These are phyloP conservation scores for Pyrochroa serraticornis DNA, from an alignment of 2,888 invertebrate genomes.

Conservation along the genomic window DNA sequence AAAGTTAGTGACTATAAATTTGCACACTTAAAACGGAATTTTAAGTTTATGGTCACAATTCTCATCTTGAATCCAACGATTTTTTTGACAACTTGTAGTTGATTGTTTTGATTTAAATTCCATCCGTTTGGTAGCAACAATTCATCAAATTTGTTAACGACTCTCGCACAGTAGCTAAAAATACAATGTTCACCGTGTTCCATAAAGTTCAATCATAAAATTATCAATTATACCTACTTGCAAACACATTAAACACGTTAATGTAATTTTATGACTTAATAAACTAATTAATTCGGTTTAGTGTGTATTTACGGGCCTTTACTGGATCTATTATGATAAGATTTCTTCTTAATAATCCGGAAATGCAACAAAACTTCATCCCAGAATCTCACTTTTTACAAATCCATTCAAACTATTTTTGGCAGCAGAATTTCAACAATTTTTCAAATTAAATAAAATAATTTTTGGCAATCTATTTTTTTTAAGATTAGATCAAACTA, in stretches of 20 bases:
- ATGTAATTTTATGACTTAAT: constrained; percentile 22
- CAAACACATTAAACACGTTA: constrained; percentile 23
- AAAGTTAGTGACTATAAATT: constrained; percentile 25
- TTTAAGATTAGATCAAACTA: too few species aligned
- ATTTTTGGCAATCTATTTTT: too few species aligned
- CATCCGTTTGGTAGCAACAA: constrained; percentile 1
- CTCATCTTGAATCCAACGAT: too few species aligned
- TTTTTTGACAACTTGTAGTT: too few species aligned
- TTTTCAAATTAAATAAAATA: too few species aligned
- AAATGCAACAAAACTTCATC: too few species aligned
- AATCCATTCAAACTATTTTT: too few species aligned
- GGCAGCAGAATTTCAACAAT: too few species aligned
- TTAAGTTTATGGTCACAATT: constrained; percentile 1
- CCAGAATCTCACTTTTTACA: too few species aligned
- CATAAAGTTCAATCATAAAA: constrained; percentile 20
- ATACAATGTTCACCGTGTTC: not conserved
- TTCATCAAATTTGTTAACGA: constrained; percentile 15
- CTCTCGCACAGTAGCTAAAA: not conserved
- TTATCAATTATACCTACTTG: constrained; percentile 22
- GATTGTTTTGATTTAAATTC: too few species aligned
- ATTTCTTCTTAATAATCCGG: not conserved
- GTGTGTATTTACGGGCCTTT: constrained; percentile 24
- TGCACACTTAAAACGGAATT: constrained; percentile 17
- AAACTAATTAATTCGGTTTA: constrained; percentile 27
- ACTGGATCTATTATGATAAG: constrained; percentile 14